A percentile compares a stretch with the other conserved stretches of the same genome.
Conservation (phyloP, 2,888 invertebrate genomes). For the Drosophila lacicola region DNA sequence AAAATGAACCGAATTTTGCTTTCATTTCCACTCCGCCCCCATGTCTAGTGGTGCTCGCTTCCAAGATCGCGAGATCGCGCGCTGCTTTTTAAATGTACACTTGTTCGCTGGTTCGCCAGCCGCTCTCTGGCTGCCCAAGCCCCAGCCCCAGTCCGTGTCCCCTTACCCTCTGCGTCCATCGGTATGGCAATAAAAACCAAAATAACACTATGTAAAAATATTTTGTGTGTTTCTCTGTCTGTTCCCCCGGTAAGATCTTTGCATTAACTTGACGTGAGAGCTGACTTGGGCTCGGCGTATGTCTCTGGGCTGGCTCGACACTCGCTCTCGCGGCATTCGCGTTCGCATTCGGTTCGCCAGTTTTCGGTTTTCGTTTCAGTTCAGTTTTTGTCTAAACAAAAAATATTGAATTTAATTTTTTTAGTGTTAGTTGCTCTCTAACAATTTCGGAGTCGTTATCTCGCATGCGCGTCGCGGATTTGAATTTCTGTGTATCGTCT, state of each 20-base stretch:
- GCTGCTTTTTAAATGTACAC: slow-evolving; percentile 66
- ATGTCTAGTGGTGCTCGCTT: slow-evolving; percentile 10
- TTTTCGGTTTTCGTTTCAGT: slow-evolving; percentile 65
- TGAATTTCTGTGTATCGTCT: slow-evolving; percentile 17
- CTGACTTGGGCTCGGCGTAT: slow-evolving; percentile 22
- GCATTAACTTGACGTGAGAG: slow-evolving; percentile 31
- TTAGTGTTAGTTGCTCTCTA: slow-evolving; percentile 84
- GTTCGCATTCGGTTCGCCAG: slow-evolving; percentile 70
- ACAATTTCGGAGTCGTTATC: slow-evolving; percentile 84
- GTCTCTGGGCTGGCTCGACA: slow-evolving; percentile 16
- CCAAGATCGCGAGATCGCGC: slow-evolving; percentile 51
- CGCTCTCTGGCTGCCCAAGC: not conserved
- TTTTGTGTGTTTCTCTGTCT: slow-evolving; percentile 62
- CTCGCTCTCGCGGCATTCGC: slow-evolving; percentile 61
- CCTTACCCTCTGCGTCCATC: slow-evolving; percentile 25
- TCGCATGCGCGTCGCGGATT: slow-evolving; percentile 83
- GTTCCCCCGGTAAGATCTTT: slow-evolving; percentile 24
- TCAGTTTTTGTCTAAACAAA: slow-evolving; percentile 81
- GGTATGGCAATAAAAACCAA: slow-evolving; percentile 68
- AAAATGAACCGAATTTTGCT: slow-evolving; percentile 45
- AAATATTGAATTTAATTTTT: slow-evolving; percentile 84
- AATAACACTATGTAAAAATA: slow-evolving; percentile 78
- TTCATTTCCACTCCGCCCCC: slow-evolving; percentile 20
- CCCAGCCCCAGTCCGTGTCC: not conserved
- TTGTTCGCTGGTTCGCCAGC: slow-evolving; percentile 42